Evolutionary conservation across 2,888 invertebrate species (phyloP), one percentile per base, ranked within the genome.

Genomic region (Eugnorisma glareosa): DNA sequence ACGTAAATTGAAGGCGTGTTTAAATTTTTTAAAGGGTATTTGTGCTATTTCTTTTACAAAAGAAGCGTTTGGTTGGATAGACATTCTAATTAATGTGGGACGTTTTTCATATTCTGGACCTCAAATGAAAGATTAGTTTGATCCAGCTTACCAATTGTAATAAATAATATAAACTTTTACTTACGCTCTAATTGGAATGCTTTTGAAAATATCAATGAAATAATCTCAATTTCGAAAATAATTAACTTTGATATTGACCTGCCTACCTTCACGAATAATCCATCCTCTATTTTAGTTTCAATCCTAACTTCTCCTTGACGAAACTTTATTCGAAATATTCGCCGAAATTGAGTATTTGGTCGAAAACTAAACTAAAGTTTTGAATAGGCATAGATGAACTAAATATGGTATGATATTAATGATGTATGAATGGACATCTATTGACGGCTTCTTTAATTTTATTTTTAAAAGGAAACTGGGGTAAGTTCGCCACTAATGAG

Each of bases 401-500:
- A n/a, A n/a, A n/a, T n/a, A 66, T 40, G 28, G 40, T 37, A 8
- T 59, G 18, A 31, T 59, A 40, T 40, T 13, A 13, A 40, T 13
- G 40, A 40, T 40, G 40, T 40, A 40, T 31, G 40, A 45, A 72
- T 70, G 6, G 28, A n/a, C 13, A 63, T 71, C 57, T 83, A 83
- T 85, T 72, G 77, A 66, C 64, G 40, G 51, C 51, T 68, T 77
- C 63, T 75, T 72, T 75, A 79, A 79, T 75, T 79, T 67, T 74
- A 68, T 74, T 77, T 83, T 81, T 45, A 82, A 81, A 77, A 67
- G 67, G 75, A 79, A 86, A 79, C 77, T 84, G 82, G 82, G 82
- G 72, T 75, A 79, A 59, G 71, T 84, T 75, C 61, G 72, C 72
- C 61, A 73, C 82, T 86, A 86, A 86, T 79, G 85, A 86, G 84